Percentiles rank a stretch among this genome's conserved stretches.
Evolutionary conservation across 2,797 vertebrate genomes (phyloP).

Genomic region (Trachops cirrhosus): DNA sequence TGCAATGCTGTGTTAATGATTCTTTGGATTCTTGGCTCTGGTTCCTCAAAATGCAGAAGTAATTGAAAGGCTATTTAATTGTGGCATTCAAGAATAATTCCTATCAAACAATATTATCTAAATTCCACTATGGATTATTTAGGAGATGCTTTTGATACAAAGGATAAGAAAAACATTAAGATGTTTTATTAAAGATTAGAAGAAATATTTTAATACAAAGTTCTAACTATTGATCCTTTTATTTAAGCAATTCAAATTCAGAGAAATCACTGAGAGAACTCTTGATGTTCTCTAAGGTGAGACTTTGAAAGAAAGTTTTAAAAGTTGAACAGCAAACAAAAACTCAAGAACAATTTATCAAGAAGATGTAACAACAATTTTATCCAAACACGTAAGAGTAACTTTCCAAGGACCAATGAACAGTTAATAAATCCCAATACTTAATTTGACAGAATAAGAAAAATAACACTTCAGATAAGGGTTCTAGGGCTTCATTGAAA

Average conservation of each 20-base stretch:
- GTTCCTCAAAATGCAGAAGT: background rate
- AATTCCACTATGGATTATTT: background rate
- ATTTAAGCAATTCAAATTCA: background rate
- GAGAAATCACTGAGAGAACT: background rate
- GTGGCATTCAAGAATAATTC: background rate
- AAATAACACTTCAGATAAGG: background rate
- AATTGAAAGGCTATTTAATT: background rate
- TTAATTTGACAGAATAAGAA: slow-evolving; percentile 28
- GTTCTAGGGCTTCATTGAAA: background rate
- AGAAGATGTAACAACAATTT: background rate
- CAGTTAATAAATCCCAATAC: background rate
- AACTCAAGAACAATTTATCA: background rate
- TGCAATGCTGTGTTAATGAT: background rate
- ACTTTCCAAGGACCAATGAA: background rate
- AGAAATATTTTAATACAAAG: background rate
- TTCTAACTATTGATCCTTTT: background rate
- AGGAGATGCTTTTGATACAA: background rate
- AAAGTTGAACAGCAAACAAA: background rate
- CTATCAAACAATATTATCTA: background rate
- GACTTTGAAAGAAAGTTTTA: background rate
- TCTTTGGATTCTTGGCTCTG: background rate
- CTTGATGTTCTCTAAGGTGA: background rate
- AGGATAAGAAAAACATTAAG: background rate
- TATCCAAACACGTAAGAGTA: background rate
- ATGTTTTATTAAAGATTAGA: background rate